phyloP scores from a whole-genome alignment of 37 sponge, comb jelly and placozoan species.

The Cladorhizidae sp. region DNA sequence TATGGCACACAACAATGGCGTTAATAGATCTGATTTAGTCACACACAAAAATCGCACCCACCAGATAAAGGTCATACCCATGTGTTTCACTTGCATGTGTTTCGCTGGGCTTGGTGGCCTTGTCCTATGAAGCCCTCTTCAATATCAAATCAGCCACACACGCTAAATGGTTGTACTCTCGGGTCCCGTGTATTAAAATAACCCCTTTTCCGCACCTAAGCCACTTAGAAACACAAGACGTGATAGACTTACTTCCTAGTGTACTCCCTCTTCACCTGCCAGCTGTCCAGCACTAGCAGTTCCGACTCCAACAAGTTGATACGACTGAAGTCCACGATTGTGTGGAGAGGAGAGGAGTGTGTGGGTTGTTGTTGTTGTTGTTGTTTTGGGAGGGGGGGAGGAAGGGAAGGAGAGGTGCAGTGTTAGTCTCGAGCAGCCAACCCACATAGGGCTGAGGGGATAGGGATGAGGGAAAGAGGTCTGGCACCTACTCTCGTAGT shows the following conservation, averaged over 20 bases:
- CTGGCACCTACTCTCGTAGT: neutral
- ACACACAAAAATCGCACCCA: too few species aligned
- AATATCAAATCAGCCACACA: too few species aligned
- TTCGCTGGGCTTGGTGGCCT: too few species aligned
- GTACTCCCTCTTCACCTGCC: constrained; percentile 69
- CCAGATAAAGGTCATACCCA: too few species aligned
- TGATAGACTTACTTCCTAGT: constrained; percentile 42
- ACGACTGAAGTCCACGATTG: constrained; percentile 37
- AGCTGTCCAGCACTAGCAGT: constrained; percentile 47
- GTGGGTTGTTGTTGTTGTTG: neutral
- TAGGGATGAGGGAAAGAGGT: neutral
- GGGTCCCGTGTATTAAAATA: too few species aligned
- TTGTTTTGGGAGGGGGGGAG: neutral
- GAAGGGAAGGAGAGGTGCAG: neutral
- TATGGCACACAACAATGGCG: too few species aligned
- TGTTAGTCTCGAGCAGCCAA: neutral
- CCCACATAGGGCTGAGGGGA: neutral
- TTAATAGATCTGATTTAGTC: too few species aligned
- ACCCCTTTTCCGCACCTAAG: too few species aligned
- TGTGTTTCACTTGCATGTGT: too few species aligned
- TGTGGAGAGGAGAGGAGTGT: neutral
- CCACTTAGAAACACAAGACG: too few species aligned
- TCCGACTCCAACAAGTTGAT: constrained; percentile 65
- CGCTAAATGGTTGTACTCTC: too few species aligned
- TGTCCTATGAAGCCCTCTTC: too few species aligned